Base-by-base conservation (phyloP, 2,113 vertebrate species). In the Siniperca knerii region DNA sequence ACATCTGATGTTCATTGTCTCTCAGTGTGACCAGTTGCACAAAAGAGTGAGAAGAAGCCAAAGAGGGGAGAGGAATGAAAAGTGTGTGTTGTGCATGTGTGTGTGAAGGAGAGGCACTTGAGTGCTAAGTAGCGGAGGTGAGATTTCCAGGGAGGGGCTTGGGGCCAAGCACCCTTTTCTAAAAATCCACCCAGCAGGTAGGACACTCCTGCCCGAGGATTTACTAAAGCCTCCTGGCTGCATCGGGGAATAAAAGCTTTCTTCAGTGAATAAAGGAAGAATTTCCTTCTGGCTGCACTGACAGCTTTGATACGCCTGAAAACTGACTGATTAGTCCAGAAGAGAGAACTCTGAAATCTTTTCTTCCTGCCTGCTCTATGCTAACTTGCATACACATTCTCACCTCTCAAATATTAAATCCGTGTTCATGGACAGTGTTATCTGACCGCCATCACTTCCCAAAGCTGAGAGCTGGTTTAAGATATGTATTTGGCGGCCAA, bases 1-100 rank as follows among this genome's bases (percentile, higher is more conserved):
- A 92, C 92, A 94, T 93, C 90, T 93, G 94, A 93, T 89, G 82
- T 61, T 91, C 90, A 90, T 94, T 89, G 89, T 88, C 79, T 85
- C 75, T 40, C 71, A 35, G 83, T n/a, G 79, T 81, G 84, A 60
- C 18, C 75, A 50, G 81, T 68, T 81, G 29, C 46, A 75, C 66
- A 35, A 85, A 75, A 62, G 61, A 75, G 81, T 0, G 25, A 61
- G 65, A 76, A 85, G 86, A 88, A 87, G 84, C 79, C 84, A 65
- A 58, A 11, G 16, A n/a, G 25, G 13, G 52, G 46, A 71, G 74
- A 81, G 86, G 85, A 61, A 83, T 81, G 86, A 81, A 77, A 79
- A 60, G 72, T 78, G 60, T 64, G 46, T 81, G 73, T 44, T 50
- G 73, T 78, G 68, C 5, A 18, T 50, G 79, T 48, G 77, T 29